Evolutionary conservation across 2,888 invertebrate genomes (phyloP).

Genomic region (Copidosoma aretas): DNA sequence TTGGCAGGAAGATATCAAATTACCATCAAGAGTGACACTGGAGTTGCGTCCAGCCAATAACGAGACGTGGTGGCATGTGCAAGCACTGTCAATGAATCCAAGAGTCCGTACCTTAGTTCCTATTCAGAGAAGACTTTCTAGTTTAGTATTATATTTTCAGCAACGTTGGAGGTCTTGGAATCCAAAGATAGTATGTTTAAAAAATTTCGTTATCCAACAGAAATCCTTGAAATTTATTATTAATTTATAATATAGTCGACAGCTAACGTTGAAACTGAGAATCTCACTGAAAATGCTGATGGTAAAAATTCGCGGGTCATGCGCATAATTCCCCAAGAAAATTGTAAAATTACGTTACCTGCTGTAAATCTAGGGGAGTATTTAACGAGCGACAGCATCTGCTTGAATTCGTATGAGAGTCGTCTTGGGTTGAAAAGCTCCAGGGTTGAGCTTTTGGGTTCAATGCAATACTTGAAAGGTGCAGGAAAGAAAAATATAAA

Average conservation of each 20-base stretch:
- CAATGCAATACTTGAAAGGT: slow-evolving; percentile 57
- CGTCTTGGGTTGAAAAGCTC: slow-evolving; percentile 69
- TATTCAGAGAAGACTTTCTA: slow-evolving; percentile 75
- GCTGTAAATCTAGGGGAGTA: slow-evolving; percentile 78
- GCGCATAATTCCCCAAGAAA: slow-evolving; percentile 67
- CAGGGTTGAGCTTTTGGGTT: slow-evolving; percentile 63
- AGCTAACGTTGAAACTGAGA: slow-evolving; percentile 44
- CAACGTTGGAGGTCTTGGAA: slow-evolving; percentile 76
- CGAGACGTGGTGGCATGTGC: slow-evolving; percentile 83
- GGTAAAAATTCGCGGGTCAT: slow-evolving; percentile 50
- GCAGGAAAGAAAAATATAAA: slow-evolving; percentile 60
- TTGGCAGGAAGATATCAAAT: slow-evolving; percentile 74
- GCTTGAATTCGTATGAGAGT: slow-evolving; percentile 78
- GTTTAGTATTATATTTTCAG: slow-evolving; percentile 75
- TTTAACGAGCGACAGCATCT: slow-evolving; percentile 78
- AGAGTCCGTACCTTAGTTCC: slow-evolving; percentile 77
- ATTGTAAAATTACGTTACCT: slow-evolving; percentile 73
- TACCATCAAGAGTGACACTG: slow-evolving; percentile 80
- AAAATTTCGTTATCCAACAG: slow-evolving; percentile 2
- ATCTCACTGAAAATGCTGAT: slow-evolving; percentile 43
- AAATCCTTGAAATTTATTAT: slow-evolving; percentile 9
- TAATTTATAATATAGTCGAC: slow-evolving; percentile 22
- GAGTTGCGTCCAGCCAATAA: slow-evolving; percentile 79
- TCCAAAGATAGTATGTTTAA: slow-evolving; percentile 67
- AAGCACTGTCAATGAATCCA: slow-evolving; percentile 89